phyloP scores from a whole-genome alignment of 2,113 vertebrate genomes.

The Galeopterus variegatus region DNA sequence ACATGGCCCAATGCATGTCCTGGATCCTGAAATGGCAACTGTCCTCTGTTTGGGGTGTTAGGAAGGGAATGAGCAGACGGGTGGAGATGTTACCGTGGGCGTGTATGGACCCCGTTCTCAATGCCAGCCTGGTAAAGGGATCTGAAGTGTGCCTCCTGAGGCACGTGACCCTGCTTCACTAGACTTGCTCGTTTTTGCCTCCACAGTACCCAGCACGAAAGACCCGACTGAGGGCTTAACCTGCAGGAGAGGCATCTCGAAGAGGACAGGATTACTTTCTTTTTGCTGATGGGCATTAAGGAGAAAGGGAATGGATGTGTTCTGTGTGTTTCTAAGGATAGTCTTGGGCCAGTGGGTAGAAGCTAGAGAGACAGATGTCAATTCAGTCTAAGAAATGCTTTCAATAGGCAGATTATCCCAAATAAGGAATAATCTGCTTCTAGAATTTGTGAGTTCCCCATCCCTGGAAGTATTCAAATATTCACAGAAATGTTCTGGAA shows the following conservation, averaged over 20 bases:
- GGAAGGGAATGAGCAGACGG: neutral
- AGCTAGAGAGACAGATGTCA: constrained; percentile 47
- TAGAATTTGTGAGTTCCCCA: constrained; percentile 43
- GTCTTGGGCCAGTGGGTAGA: neutral
- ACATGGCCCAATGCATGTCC: neutral
- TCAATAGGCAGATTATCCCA: constrained; percentile 31
- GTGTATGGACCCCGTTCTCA: neutral
- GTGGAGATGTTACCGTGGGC: neutral
- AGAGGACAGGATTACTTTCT: neutral
- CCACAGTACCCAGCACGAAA: neutral
- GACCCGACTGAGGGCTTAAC: neutral
- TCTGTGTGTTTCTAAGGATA: neutral
- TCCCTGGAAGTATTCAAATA: constrained; percentile 3
- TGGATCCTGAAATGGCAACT: neutral
- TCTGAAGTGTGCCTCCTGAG: neutral
- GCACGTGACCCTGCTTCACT: accelerated
- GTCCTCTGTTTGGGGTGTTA: neutral
- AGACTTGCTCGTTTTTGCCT: neutral
- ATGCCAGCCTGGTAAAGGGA: neutral
- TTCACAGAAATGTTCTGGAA: neutral
- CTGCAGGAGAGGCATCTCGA: neutral
- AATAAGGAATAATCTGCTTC: neutral
- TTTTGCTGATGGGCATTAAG: neutral
- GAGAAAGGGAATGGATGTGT: neutral
- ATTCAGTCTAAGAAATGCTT: constrained; percentile 9